Base-by-base conservation (phyloP, 2,113 vertebrate genomes). In the Pardalotus punctatus region DNA sequence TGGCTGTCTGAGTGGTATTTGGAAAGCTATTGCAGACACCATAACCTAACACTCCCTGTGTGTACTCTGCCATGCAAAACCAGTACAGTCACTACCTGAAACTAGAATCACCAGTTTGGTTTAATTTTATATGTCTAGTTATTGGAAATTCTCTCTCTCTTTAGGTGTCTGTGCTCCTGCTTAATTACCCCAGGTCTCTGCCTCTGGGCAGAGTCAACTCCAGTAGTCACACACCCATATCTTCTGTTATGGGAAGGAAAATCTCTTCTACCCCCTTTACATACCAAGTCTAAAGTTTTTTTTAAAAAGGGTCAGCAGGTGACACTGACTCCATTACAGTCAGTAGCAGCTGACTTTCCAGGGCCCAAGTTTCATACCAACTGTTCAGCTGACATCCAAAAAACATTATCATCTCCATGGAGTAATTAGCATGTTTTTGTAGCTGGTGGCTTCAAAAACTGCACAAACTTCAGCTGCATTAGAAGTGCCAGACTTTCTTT, bases 61-160 rank as follows among this genome's bases (percentile, higher is more conserved):
- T 76, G 79, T 40, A 21, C 56, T 95, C 66, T 94, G 67, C 88
- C 38, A 57, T 23, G 78, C 9, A 5, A 84, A 97, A 97, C 94
- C 21, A 88, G 94, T 90, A 90, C 31, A 84, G 91, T 64, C 86
- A 79, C 88, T 72, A 57, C 86, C 45, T 73, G 47, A 66, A 97
- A 97, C 88, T 12, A 93, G 89, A 96, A 88, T 43, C 94, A 95
- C 94, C 92, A 92, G 93, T 88, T 83, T 62, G 81, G 74, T 93
- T 89, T 86, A 93, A 84, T 82, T 91, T 51, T 12, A 0, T 50
- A 28, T 12, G 76, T 42, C 87, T 94, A 74, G 61, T 70, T 91
- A 85, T 90, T 96, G 96, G 87, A 60, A 86, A 94, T 70, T 38
- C 51, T 93, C 73, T 80, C 88, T 76, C 88, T 88, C 93, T 90